Base-by-base conservation (phyloP, 2,113 vertebrate genomes). In the Stigmatopora argus region DNA sequence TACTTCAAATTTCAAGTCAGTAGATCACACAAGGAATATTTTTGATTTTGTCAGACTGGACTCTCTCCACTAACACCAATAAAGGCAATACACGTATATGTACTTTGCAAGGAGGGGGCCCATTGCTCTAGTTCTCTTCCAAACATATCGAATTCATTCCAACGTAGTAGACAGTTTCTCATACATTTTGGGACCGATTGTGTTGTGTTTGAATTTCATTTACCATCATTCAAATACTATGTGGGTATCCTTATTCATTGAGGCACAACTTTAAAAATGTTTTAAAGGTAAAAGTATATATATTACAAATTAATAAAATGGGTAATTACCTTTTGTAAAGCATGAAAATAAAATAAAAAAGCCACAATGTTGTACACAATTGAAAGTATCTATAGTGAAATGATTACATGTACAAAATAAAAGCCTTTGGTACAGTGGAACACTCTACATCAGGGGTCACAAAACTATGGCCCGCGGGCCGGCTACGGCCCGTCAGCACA, bases 371-470 rank as follows among this genome's bases (percentile, higher is more conserved):
- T 58, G 68, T 72, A 69, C 58, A 63, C 65, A 70, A 72, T 62
- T 13, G 75, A 72, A 69, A 74, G 75, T 71, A 46, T 62, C 48
- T 58, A 78, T 12, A 57, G 72, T 80, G 76, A 83, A 82, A 64
- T 57, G 55, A 82, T 80, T 81, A 84, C 7, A 41, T 41, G 7
- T 7, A 41, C 9, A 57, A 44, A 0, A 6, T 65, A 49, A 59
- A 65, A 73, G 77, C 73, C 60, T 72, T 52, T 38, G 59, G 13
- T 69, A 52, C 38, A 53, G 55, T 64, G 53, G 64, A 14, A 23
- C 44, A 70, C 62, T 58, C 26, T 62, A 55, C 67, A 49, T 26
- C n/a, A n/a, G n/a, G n/a, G n/a, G n/a, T n/a, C n/a, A n/a, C n/a
- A n/a, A n/a, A n/a, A n/a, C n/a, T n/a, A n/a, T n/a, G n/a, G n/a